phyloP scores from a whole-genome alignment of 2,113 vertebrate genomes.

The Puffinus mauretanicus region DNA sequence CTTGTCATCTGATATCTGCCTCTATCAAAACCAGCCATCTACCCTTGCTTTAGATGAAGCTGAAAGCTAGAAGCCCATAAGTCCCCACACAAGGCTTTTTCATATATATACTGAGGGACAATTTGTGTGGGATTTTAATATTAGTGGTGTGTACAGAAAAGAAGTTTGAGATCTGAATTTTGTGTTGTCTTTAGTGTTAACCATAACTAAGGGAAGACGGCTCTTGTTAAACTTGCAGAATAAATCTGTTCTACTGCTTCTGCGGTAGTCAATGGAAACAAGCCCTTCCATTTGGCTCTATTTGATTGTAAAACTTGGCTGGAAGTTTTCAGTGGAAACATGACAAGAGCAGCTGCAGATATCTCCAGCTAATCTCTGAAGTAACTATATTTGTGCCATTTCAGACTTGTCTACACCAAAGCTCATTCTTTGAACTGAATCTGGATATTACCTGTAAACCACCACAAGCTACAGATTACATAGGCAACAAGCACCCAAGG shows the following conservation, averaged over 20 bases:
- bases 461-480: background rate
- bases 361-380: background rate
- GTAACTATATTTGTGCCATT: background rate
- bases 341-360: background rate
- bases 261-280: background rate
- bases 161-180: background rate
- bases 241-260: background rate
- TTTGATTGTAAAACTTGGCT: background rate
- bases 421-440: background rate
- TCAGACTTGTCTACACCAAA: background rate
- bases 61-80: fast-evolving
- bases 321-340: background rate
- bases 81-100: background rate
- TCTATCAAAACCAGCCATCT: background rate
- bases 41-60: background rate
- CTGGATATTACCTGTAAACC: background rate
- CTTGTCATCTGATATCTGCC: background rate
- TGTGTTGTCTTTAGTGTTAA: background rate
- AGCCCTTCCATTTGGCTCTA: background rate
- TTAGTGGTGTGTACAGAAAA: background rate
- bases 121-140: background rate
- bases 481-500: background rate
- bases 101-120: background rate
- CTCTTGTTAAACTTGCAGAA: background rate
- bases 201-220: background rate